Base-by-base conservation (phyloP, 2,888 invertebrate species). In the Noctua comes region DNA sequence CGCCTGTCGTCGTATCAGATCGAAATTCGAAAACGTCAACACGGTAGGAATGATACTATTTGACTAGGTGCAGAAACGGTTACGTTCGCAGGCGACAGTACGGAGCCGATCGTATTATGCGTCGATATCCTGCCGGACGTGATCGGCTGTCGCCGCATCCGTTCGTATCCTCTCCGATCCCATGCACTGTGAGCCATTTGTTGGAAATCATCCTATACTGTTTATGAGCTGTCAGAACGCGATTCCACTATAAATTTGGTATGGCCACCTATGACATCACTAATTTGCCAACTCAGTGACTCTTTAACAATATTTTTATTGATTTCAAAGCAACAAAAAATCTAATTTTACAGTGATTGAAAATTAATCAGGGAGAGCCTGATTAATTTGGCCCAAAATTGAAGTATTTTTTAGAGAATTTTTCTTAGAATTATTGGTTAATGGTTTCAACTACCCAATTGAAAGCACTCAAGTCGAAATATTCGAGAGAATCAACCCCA, bases 401-500 rank as follows among this genome's bases (percentile, higher is more conserved):
- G 7, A 27, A 62, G 31, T 62, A 62, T 62, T 18, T 18, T 62
- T 31, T 18, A 18, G 18, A 31, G 18, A 62, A 62, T 31, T 31
- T 59, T 16, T 31, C 8, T 18, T 31, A 5, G 3, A 27, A 59
- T 27, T 16, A 59, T 59, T 59, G 27, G 57, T 57, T 57, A 57
- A 57, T 57, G n/a, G 27, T 59, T 27, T 27, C 27, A 59, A 27
- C 59, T 8, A 27, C 31, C 8, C 4, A 62, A 64, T 36, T 64
- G 18, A 71, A 65, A 72, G 70, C 69, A 83, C 40, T 46, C 21
- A 65, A 24, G 51, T 36, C 13, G 6, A 57, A 57, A 36, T 24
- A 27, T 62, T 69, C n/a, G 36, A n/a, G 16, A 40, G 54, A 51
- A 71, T 88, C 93, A 96, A 79, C 94, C 94, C 97, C 96, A 97